Evolutionary conservation across 2,113 vertebrate genomes (phyloP).

Genomic region (Talpa occidentalis): DNA sequence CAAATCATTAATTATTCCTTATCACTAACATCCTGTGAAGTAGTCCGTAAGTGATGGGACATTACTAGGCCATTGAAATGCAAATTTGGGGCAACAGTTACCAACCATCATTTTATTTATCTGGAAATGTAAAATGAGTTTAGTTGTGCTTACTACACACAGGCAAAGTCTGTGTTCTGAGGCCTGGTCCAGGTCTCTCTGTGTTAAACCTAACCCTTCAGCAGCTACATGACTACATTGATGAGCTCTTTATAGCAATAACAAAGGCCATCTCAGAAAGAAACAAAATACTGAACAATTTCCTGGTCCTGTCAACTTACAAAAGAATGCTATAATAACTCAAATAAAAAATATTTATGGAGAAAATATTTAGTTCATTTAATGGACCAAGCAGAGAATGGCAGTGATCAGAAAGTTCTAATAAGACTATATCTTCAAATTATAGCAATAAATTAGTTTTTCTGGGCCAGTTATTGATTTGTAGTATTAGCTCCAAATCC

Average conservation of each 20-base stretch:
- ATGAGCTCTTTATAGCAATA: not conserved
- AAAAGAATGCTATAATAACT: not conserved
- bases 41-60: not conserved
- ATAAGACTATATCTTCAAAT: constrained; percentile 19
- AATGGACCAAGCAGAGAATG: constrained; percentile 24
- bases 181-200: not conserved
- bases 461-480: not conserved
- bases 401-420: not conserved
- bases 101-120: constrained; percentile 38
- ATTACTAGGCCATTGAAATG: constrained; percentile 60
- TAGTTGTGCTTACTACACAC: not conserved
- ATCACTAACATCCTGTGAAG: constrained; percentile 45
- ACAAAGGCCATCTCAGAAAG: not conserved
- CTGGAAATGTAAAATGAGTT: not conserved
- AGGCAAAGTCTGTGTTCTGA: not conserved
- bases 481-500: not conserved
- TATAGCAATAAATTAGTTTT: not conserved
- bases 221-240: not conserved
- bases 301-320: constrained; percentile 15
- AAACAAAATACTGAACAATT: constrained; percentile 25
- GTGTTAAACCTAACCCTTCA: not conserved
- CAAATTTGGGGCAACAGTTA: not conserved
- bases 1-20: constrained; percentile 73
- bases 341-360: constrained; percentile 34
- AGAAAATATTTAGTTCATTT: not conserved